These are phyloP conservation scores for Ploceus nigricollis DNA, from an alignment of 2,113 vertebrate species.

Conservation along the genomic window DNA sequence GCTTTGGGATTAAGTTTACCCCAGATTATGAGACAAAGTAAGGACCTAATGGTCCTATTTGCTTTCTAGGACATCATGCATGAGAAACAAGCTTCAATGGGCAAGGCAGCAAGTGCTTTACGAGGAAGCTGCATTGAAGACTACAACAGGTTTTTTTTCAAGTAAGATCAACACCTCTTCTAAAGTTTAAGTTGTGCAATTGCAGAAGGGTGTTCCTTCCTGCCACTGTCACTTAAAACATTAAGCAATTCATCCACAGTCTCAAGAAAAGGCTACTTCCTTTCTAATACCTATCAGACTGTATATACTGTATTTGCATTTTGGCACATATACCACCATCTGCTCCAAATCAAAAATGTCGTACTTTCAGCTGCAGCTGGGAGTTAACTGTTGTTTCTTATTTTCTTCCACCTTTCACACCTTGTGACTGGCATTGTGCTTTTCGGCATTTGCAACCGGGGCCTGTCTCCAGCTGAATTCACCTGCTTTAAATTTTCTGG, in stretches of 20 bases:
- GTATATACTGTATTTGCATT: neutral
- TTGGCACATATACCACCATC: constrained; percentile 6
- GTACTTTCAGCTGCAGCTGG: constrained; percentile 34
- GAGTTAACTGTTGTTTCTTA: constrained; percentile 53
- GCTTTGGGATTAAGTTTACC: neutral
- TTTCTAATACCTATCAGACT: neutral
- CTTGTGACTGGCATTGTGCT: constrained; percentile 36
- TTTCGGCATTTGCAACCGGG: neutral
- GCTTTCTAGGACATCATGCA: neutral
- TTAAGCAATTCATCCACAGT: neutral
- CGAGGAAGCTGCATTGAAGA: neutral
- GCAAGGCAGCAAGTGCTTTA: neutral
- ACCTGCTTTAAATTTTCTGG: constrained; percentile 60
- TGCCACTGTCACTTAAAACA: neutral
- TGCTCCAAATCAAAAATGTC: constrained; percentile 34
- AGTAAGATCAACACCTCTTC: neutral
- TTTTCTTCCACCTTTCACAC: constrained; percentile 57
- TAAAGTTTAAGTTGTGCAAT: neutral
- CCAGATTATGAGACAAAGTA: neutral
- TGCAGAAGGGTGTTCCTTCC: neutral
- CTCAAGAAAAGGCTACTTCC: neutral
- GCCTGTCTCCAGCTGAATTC: constrained; percentile 44
- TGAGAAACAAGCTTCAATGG: neutral
- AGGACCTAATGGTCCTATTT: neutral
- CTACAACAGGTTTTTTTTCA: neutral